phyloP scores from a whole-genome alignment of 2,888 invertebrate genomes.

The Pseudococcus viburni region DNA sequence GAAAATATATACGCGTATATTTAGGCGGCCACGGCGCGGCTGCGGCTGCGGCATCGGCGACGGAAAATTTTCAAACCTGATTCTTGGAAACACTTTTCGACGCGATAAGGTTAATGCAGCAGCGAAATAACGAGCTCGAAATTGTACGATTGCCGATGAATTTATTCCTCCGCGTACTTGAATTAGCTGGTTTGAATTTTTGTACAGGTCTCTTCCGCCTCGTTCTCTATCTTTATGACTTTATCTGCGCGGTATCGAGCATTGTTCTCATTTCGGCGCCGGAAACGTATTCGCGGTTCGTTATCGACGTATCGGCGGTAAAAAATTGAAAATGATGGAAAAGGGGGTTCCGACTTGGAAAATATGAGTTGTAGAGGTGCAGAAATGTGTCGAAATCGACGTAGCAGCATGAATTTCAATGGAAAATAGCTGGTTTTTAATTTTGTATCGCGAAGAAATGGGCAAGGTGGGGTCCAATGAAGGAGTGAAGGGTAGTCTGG shows the following conservation, averaged over 20 bases:
- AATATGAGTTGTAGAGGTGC: too few species aligned
- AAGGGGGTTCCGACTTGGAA: too few species aligned
- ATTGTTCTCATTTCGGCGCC: background rate
- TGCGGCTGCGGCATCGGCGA: background rate
- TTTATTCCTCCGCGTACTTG: background rate
- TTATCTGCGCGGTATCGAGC: background rate
- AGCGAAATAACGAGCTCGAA: background rate
- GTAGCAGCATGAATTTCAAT: too few species aligned
- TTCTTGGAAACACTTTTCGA: background rate
- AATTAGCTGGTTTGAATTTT: background rate
- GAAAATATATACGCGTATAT: background rate
- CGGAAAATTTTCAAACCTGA: slow-evolving; percentile 1
- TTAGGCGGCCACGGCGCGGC: background rate
- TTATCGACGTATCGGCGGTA: too few species aligned
- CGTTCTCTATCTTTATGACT: background rate
- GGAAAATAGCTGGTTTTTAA: too few species aligned
- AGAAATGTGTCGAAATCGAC: too few species aligned
- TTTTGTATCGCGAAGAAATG: too few species aligned
- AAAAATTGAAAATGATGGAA: too few species aligned
- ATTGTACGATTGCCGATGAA: background rate
- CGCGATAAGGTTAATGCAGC: background rate
- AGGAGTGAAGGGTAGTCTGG: too few species aligned
- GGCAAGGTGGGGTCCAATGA: too few species aligned
- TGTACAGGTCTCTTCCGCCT: background rate
- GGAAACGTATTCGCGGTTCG: background rate